Conservation (phyloP, 2,888 invertebrate genomes). For the Melolontha melolontha region DNA sequence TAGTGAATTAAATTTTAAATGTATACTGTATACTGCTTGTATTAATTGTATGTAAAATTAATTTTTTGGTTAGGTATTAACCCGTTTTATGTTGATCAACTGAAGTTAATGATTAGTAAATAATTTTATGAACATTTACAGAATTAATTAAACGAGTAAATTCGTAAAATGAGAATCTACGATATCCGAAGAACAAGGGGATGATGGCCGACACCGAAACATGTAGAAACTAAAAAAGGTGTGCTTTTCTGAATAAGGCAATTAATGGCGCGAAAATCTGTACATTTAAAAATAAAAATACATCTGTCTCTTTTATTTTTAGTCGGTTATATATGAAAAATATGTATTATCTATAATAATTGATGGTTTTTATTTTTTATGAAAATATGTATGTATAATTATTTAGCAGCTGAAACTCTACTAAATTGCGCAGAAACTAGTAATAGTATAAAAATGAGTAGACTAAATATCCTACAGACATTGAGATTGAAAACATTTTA, state of each 20-base stretch:
- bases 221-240: constrained; percentile 45
- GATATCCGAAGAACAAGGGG: constrained; percentile 49
- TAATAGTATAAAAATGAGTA: constrained; percentile 65
- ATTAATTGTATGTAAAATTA: too few relatives aligned
- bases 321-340: constrained; percentile 61
- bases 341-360: constrained; percentile 55
- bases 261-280: constrained; percentile 57
- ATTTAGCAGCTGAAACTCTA: constrained; percentile 59
- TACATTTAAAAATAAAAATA: constrained; percentile 60
- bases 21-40: too few relatives aligned
- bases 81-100: too few relatives aligned
- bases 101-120: too few relatives aligned
- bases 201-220: constrained; percentile 48
- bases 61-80: too few relatives aligned
- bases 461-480: constrained; percentile 61
- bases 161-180: constrained; percentile 16
- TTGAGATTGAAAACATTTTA: constrained; percentile 62
- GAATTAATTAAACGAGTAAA: too few relatives aligned
- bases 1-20: too few relatives aligned
- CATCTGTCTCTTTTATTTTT: constrained; percentile 60
- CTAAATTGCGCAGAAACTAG: constrained; percentile 49
- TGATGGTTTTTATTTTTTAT: constrained; percentile 39
- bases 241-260: constrained; percentile 61
- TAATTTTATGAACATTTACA: too few relatives aligned
- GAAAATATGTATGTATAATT: constrained; percentile 42